These are phyloP conservation scores for Cryptus viduatorius DNA, from an alignment of 2,888 invertebrate genomes.

Conservation along the genomic window DNA sequence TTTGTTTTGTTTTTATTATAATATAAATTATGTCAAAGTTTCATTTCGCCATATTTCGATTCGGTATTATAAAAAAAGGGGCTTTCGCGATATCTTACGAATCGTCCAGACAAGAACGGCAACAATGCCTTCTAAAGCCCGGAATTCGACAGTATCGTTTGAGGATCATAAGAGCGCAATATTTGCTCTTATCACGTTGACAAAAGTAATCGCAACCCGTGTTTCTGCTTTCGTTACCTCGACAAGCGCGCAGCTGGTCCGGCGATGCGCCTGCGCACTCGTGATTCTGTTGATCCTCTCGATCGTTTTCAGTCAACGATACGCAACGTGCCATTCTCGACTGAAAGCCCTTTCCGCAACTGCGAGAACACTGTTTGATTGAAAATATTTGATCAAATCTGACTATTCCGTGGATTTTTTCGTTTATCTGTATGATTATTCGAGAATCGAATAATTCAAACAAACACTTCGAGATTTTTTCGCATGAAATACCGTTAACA, in stretches of 20 bases:
- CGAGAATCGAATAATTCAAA: too few relatives aligned
- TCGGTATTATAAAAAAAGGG: too few relatives aligned
- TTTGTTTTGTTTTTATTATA: too few relatives aligned
- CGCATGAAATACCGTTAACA: too few relatives aligned
- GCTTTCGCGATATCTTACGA: not conserved
- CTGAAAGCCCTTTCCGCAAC: constrained; percentile 87
- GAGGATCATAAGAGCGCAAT: constrained; percentile 85
- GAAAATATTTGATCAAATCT: constrained; percentile 62
- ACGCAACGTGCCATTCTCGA: constrained; percentile 87
- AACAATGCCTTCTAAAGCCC: constrained; percentile 87
- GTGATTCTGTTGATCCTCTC: constrained; percentile 80
- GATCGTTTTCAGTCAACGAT: constrained; percentile 85
- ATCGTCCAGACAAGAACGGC: constrained; percentile 77
- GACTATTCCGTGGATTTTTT: constrained; percentile 35
- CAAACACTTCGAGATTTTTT: not conserved
- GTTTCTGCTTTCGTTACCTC: constrained; percentile 75
- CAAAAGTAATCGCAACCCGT: constrained; percentile 73
- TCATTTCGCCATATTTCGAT: too few relatives aligned
- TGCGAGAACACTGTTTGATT: constrained; percentile 87
- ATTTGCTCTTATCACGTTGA: constrained; percentile 84
- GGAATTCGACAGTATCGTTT: constrained; percentile 87
- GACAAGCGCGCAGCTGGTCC: constrained; percentile 86
- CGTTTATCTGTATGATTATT: not conserved
- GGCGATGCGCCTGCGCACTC: constrained; percentile 86
- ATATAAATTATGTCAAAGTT: too few relatives aligned